These are phyloP conservation scores for Rhynchomys soricoides DNA, from an alignment of 2,113 vertebrate genomes.

Conservation along the genomic window DNA sequence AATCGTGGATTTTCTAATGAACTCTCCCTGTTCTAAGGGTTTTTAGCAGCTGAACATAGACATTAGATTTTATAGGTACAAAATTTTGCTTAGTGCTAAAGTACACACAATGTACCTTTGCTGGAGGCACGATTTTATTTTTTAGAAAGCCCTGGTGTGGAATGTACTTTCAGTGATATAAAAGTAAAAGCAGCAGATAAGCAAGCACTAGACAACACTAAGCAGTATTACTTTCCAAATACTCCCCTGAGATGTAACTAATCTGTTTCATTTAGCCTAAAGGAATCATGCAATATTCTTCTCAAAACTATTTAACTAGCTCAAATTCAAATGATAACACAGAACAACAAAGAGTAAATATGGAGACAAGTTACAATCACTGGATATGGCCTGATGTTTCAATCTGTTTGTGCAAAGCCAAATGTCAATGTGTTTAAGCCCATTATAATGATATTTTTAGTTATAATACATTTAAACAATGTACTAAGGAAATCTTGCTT, in stretches of 20 bases:
- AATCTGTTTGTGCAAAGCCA: neutral
- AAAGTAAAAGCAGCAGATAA: slow-evolving; percentile 71
- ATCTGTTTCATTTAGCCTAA: slow-evolving; percentile 58
- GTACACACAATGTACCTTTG: slow-evolving; percentile 54
- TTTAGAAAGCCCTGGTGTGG: slow-evolving; percentile 69
- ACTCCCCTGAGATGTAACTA: slow-evolving; percentile 60
- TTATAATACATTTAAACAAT: neutral
- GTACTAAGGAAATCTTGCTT: neutral
- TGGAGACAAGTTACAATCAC: neutral
- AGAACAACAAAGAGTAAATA: neutral
- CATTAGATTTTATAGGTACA: slow-evolving; percentile 64
- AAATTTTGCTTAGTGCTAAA: slow-evolving; percentile 59
- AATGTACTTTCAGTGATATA: slow-evolving; percentile 71
- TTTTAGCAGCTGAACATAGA: slow-evolving; percentile 56
- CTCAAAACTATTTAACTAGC: slow-evolving; percentile 60
- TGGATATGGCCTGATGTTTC: neutral
- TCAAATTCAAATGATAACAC: slow-evolving; percentile 66
- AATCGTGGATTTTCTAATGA: neutral
- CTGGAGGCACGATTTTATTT: slow-evolving; percentile 62
- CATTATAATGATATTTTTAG: neutral
- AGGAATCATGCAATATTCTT: slow-evolving; percentile 63
- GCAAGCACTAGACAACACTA: slow-evolving; percentile 44
- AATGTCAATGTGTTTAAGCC: slow-evolving; percentile 5
- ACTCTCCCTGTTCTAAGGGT: slow-evolving; percentile 6
- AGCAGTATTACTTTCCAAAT: slow-evolving; percentile 56